Evolutionary conservation across 2,797 vertebrate genomes (phyloP).

Genomic region (Sitta carolinensis): DNA sequence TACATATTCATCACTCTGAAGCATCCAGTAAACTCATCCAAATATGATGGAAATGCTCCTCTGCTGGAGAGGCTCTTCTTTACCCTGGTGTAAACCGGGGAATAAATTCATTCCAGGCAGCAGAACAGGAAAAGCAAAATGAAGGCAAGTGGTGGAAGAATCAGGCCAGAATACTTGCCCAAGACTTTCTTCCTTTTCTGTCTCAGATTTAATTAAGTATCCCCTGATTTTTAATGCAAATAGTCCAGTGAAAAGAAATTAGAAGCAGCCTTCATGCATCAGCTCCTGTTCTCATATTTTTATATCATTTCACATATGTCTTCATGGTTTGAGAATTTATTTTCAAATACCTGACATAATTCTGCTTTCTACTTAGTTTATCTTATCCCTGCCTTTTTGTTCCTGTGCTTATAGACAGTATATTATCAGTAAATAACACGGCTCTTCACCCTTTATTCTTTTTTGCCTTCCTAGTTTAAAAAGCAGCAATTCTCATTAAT

Average conservation of each 20-base stretch:
- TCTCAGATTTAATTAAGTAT: constrained; percentile 34
- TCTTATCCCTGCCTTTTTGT: not conserved
- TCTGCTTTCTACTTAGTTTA: not conserved
- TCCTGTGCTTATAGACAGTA: not conserved
- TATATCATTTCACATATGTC: not conserved
- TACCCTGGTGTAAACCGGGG: constrained; percentile 8
- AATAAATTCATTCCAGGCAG: not conserved
- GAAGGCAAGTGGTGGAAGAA: constrained; percentile 8
- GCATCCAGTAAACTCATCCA: constrained; percentile 56
- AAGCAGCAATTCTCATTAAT: constrained; percentile 51
- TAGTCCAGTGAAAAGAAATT: constrained; percentile 22
- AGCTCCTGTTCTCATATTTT: not conserved
- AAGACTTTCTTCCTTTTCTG: not conserved
- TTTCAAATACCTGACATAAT: constrained; percentile 8
- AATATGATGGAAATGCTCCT: constrained; percentile 42
- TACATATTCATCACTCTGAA: constrained; percentile 65
- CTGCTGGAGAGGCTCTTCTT: not conserved
- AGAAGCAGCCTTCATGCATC: constrained; percentile 13
- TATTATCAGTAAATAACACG: not conserved
- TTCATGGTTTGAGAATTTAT: constrained; percentile 27
- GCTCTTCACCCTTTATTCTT: not conserved
- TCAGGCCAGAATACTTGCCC: constrained; percentile 1
- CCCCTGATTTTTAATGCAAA: constrained; percentile 21
- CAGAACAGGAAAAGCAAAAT: not conserved
- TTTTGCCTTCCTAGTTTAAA: not conserved